Evolutionary conservation across 2,888 invertebrate species (phyloP).

Genomic region (Reticulitermes lucifugus): DNA sequence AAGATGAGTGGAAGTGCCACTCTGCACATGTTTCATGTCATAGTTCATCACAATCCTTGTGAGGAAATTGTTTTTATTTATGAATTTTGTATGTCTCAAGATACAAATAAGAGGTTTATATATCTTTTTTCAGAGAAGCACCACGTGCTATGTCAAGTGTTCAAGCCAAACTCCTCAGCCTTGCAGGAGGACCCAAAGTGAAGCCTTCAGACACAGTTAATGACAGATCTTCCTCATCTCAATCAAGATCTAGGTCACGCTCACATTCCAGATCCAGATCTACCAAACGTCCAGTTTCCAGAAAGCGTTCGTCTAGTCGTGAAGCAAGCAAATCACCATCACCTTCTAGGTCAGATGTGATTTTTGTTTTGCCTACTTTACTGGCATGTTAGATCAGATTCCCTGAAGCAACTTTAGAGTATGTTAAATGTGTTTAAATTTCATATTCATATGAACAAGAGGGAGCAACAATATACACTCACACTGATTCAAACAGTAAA

Average conservation of each 20-base stretch:
- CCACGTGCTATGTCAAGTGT: constrained; percentile 44
- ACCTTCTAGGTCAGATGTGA: constrained; percentile 58
- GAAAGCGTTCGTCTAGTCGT: constrained; percentile 39
- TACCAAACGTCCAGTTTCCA: constrained; percentile 27
- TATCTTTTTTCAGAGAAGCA: constrained; percentile 23
- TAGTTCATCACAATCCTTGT: too few relatives aligned
- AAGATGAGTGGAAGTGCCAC: too few relatives aligned
- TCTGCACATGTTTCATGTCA: too few relatives aligned
- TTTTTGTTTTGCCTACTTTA: background rate
- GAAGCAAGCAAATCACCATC: constrained; percentile 56
- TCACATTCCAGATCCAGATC: constrained; percentile 42
- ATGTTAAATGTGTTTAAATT: too few relatives aligned
- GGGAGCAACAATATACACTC: too few relatives aligned
- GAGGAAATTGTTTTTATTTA: background rate
- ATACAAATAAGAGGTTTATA: background rate
- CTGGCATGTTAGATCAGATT: too few relatives aligned
- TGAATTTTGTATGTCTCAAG: background rate
- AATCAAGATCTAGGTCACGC: constrained; percentile 54
- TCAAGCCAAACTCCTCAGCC: constrained; percentile 72
- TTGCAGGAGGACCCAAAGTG: constrained; percentile 67
- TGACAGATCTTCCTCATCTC: constrained; percentile 54
- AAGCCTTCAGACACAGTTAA: constrained; percentile 51
- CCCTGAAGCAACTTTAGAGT: too few relatives aligned
- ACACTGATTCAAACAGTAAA: too few relatives aligned
- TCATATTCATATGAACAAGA: too few relatives aligned